Base-by-base conservation (phyloP, 92 coral and sea anemone species). In the Pocillopora meandrina region DNA sequence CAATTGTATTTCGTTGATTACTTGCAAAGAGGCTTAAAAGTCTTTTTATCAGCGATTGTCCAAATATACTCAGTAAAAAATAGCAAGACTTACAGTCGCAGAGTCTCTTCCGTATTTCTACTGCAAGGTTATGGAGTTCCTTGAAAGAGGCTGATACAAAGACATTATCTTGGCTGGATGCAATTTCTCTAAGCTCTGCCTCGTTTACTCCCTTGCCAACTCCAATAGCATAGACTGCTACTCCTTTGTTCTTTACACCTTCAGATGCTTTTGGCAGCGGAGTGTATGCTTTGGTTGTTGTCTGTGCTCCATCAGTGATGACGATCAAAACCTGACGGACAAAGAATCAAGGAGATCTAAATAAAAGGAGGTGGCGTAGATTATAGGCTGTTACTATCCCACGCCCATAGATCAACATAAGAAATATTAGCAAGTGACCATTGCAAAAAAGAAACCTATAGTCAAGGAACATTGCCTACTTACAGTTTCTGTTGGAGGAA, bases 281-380 rank as follows among this genome's bases (percentile, higher is more conserved):
- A 1, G 83, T 87, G 87, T 84, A 76, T 10, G 91, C 85, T 56
- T 65, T 31, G 42, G 84, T 79, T 5, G 86, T 83, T 12, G 86
- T 82, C 62, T 84, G 89, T 20, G 87, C 86, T 12, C 91, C 93
- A 71, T 89, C 89, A n/a, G 89, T 87, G 55, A 87, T 76, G 3
- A 91, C 33, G n/a, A 91, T 57, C 75, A 84, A 72, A 20, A 66
- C 77, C 93, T 91, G 65, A 5, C 62, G 59, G 74, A 12, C 10
- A 13, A 65, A 56, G 26, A 26, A 26, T 26, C 26, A 26, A 26
- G 26, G 26, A 26, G 26, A 26, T 26, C 26, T 26, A 26, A 26
- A 26, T 26, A 26, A 26, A 26, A 26, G 26, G 26, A 26, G 26
- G 26, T 26, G 26, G 26, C 0, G 26, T 26, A 26, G 26, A 26